phyloP scores from a whole-genome alignment of 1,140 invertebrate species.

The Camponotus vicinus region DNA sequence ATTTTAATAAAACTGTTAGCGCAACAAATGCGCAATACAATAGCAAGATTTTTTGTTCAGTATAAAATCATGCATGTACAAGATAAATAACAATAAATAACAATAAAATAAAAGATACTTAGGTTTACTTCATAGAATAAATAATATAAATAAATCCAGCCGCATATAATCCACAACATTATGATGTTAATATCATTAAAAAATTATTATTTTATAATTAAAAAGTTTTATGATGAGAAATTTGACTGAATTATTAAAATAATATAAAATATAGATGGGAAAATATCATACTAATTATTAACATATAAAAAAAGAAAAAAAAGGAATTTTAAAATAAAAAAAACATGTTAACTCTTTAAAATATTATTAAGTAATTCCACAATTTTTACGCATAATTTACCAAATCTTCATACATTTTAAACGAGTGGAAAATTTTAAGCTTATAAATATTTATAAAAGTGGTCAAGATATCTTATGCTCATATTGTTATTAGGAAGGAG shows the following conservation, averaged over 20 bases:
- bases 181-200: not conserved
- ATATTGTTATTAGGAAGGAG: slow-evolving; percentile 14
- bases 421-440: slow-evolving; percentile 37
- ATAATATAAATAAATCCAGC: not conserved
- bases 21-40: slow-evolving; percentile 14
- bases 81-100: not conserved
- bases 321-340: too few species aligned
- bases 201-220: not conserved
- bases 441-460: slow-evolving; percentile 44
- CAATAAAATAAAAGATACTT: not conserved
- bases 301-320: too few species aligned
- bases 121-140: not conserved
- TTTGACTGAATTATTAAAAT: not conserved
- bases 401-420: not conserved
- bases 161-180: not conserved
- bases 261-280: not conserved
- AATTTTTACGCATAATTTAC: slow-evolving; percentile 21
- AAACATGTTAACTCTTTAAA: not conserved
- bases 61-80: not conserved
- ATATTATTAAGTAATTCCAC: not conserved
- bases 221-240: not conserved
- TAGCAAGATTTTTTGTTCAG: not conserved
- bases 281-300: too few species aligned
- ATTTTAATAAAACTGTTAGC: slow-evolving; percentile 19
- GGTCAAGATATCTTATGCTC: slow-evolving; percentile 10